These are phyloP conservation scores for Motacilla tschutschensis DNA, from an alignment of 2,113 vertebrate species.

Conservation along the genomic window DNA sequence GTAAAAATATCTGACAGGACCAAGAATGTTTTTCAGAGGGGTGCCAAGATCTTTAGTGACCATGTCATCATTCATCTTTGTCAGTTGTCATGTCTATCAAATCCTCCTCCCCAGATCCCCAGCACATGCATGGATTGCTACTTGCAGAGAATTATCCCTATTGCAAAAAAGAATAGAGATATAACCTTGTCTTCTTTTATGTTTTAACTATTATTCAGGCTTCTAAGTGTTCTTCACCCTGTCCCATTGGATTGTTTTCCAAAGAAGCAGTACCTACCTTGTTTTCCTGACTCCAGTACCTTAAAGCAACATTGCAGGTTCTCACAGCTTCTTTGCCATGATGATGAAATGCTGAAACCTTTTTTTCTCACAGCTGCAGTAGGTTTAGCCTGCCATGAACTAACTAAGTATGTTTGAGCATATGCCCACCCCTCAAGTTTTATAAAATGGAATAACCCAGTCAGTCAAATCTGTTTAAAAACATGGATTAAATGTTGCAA, in stretches of 20 bases:
- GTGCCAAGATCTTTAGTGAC: not conserved
- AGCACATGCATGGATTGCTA: not conserved
- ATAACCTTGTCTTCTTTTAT: not conserved
- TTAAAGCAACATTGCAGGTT: not conserved
- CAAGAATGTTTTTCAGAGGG: rapidly evolving
- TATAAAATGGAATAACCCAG: not conserved
- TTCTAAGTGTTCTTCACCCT: not conserved
- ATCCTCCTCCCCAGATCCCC: not conserved
- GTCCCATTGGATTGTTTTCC: not conserved
- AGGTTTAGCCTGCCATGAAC: not conserved
- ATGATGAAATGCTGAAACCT: not conserved
- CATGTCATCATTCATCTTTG: not conserved
- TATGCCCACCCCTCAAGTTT: not conserved
- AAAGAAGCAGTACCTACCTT: not conserved
- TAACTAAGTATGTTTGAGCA: not conserved
- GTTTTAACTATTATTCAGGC: not conserved
- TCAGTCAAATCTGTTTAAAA: not conserved
- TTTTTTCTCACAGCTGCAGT: not conserved
- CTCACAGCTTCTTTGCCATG: not conserved
- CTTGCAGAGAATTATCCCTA: not conserved
- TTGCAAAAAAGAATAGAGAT: not conserved
- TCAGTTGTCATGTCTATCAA: not conserved
- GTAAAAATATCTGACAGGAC: not conserved
- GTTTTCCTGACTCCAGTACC: not conserved
- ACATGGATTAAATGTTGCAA: not conserved